Conservation (phyloP, 2,797 vertebrate genomes). For the Propithecus deckenii region DNA sequence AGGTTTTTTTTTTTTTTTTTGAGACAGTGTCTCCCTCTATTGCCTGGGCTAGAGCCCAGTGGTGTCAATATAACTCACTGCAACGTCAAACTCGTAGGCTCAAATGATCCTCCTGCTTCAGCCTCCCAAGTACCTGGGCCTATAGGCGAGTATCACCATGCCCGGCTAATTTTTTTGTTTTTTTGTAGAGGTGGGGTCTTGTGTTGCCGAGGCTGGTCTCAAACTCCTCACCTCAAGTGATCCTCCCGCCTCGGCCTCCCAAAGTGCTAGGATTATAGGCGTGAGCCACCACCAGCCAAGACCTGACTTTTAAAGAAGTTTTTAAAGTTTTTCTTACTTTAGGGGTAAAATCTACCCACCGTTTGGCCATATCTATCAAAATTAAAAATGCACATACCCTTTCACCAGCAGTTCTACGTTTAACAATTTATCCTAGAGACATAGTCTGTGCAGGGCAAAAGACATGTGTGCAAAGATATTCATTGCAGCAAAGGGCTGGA, state of each 20-base stretch:
- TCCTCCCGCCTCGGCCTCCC: background rate
- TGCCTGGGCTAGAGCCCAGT: background rate
- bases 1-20: background rate
- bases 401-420: no score
- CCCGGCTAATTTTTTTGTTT: background rate
- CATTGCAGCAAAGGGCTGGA: no score
- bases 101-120: background rate
- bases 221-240: background rate
- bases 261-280: background rate
- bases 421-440: no score
- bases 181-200: background rate
- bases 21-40: background rate
- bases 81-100: background rate
- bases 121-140: background rate
- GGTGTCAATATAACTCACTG: background rate
- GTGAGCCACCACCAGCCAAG: background rate
- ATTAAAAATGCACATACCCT: no score
- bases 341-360: no score
- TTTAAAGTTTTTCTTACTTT: background rate
- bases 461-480: no score
- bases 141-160: background rate
- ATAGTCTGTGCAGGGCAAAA: no score
- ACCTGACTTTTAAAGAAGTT: background rate
- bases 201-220: background rate
- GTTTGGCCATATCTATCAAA: no score